These are phyloP conservation scores for Lithophane semibrunnea DNA, from an alignment of 2,888 invertebrate genomes.

Conservation along the genomic window DNA sequence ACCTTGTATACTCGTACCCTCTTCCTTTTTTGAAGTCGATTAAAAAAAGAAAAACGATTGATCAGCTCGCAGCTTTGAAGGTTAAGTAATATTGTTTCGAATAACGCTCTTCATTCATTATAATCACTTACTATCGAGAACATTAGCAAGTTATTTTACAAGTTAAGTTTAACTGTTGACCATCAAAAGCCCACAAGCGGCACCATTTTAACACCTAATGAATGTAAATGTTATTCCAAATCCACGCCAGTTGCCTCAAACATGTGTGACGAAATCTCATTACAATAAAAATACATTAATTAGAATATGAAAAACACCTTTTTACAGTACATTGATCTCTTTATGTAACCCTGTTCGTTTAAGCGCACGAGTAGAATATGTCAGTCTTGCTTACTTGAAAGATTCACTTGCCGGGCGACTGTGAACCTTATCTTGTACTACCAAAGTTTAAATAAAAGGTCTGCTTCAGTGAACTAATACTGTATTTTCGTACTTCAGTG, in stretches of 20 bases:
- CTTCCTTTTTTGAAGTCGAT: no score
- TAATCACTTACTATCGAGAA: background rate
- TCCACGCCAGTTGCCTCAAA: slow-evolving; percentile 39
- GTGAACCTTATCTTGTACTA: background rate
- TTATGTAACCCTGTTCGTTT: slow-evolving; percentile 41
- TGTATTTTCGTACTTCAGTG: slow-evolving; percentile 56
- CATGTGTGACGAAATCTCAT: slow-evolving; percentile 58
- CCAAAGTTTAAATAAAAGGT: background rate
- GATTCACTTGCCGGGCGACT: slow-evolving; percentile 22
- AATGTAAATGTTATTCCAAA: slow-evolving; percentile 60
- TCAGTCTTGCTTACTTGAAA: slow-evolving; percentile 9
- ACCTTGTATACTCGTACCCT: no score
- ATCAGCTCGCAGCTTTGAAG: no score
- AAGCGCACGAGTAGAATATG: slow-evolving; percentile 15
- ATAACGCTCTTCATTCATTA: background rate
- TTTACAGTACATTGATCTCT: slow-evolving; percentile 59
- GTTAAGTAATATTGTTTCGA: background rate
- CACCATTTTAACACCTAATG: slow-evolving; percentile 33
- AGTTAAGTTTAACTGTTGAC: slow-evolving; percentile 21
- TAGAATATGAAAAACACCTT: slow-evolving; percentile 66
- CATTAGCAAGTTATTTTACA: background rate
- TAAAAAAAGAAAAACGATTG: no score
- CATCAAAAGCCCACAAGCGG: slow-evolving; percentile 19
- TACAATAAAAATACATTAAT: slow-evolving; percentile 65
- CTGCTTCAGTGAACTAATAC: slow-evolving; percentile 35